Conservation (phyloP, 2,888 invertebrate species). For the Dastarcus helophoroides region DNA sequence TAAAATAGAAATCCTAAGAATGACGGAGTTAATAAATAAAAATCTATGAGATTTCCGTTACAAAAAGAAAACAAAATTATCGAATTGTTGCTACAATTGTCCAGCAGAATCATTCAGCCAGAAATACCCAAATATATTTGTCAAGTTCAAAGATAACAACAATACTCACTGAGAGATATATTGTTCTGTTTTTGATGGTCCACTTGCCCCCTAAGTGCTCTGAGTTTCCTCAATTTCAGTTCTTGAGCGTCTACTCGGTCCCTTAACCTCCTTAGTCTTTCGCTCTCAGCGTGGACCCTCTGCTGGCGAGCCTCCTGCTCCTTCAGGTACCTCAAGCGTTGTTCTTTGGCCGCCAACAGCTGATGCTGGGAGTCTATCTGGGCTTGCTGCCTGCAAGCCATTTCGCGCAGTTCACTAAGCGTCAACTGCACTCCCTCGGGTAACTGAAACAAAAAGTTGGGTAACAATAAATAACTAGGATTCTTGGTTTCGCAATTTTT, state of each 20-base stretch:
- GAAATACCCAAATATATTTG: too few relatives aligned
- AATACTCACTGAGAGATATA: slow-evolving; percentile 76
- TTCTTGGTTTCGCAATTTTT: too few relatives aligned
- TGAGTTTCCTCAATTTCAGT: slow-evolving; percentile 80
- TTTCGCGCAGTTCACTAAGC: slow-evolving; percentile 92
- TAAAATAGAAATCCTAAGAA: too few relatives aligned
- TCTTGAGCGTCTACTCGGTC: slow-evolving; percentile 93
- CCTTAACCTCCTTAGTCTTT: slow-evolving; percentile 72
- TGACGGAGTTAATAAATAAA: too few relatives aligned
- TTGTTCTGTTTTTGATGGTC: slow-evolving; percentile 87
- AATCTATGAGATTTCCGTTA: too few relatives aligned
- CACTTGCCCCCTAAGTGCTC: slow-evolving; percentile 87
- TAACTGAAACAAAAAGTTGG: slow-evolving; percentile 54
- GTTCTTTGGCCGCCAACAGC: slow-evolving; percentile 85
- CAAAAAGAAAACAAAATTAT: too few relatives aligned
- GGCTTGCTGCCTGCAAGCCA: slow-evolving; percentile 95
- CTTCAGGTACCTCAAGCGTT: slow-evolving; percentile 85
- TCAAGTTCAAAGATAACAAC: too few relatives aligned
- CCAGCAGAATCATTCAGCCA: too few relatives aligned
- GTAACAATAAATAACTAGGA: too few relatives aligned
- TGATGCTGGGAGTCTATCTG: slow-evolving; percentile 94
- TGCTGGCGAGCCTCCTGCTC: slow-evolving; percentile 78
- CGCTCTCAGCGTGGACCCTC: slow-evolving; percentile 74
- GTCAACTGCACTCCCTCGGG: slow-evolving; percentile 86
- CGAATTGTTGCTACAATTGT: too few relatives aligned